A percentile compares a stretch with the other conserved stretches of the same genome.
These are phyloP conservation scores for Protaetia brevitarsis DNA, from an alignment of 1,140 invertebrate genomes.

Conservation along the genomic window DNA sequence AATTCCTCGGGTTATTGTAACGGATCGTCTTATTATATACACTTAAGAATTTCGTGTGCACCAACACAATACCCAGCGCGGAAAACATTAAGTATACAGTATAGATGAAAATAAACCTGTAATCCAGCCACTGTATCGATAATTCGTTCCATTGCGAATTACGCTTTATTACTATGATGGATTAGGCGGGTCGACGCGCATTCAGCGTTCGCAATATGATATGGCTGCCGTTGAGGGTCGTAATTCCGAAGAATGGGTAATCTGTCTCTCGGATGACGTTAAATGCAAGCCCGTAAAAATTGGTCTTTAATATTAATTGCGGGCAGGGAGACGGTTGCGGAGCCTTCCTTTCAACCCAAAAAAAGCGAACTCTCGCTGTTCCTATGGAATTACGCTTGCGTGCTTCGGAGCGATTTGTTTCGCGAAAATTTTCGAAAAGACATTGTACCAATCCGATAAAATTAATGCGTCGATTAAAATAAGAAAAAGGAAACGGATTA, in stretches of 20 bases:
- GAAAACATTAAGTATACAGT: not conserved
- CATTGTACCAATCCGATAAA: not conserved
- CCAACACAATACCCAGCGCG: not conserved
- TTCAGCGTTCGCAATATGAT: conserved; percentile 23
- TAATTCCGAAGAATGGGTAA: conserved; percentile 24
- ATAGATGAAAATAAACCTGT: conserved; percentile 22
- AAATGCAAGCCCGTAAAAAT: conserved; percentile 17
- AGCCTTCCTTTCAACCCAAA: not conserved
- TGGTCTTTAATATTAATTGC: conserved; percentile 12
- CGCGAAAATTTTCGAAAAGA: not conserved
- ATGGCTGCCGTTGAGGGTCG: not conserved
- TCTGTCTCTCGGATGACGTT: conserved; percentile 28
- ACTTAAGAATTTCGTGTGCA: conserved; percentile 10
- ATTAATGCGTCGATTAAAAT: conserved; percentile 9
- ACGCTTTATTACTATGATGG: conserved; percentile 29
- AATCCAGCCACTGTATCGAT: conserved; percentile 25
- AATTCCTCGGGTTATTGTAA: conserved; percentile 4
- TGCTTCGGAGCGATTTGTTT: not conserved
- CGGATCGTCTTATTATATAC: conserved; percentile 19
- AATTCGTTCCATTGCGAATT: conserved; percentile 28
- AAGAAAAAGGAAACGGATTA: not conserved
- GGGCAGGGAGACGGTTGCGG: not conserved
- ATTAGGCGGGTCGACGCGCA: conserved; percentile 24
- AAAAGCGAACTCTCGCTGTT: not conserved
- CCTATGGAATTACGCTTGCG: conserved; percentile 12